phyloP scores from a whole-genome alignment of 2,797 vertebrate genomes.

The Gouania willdenowi region DNA sequence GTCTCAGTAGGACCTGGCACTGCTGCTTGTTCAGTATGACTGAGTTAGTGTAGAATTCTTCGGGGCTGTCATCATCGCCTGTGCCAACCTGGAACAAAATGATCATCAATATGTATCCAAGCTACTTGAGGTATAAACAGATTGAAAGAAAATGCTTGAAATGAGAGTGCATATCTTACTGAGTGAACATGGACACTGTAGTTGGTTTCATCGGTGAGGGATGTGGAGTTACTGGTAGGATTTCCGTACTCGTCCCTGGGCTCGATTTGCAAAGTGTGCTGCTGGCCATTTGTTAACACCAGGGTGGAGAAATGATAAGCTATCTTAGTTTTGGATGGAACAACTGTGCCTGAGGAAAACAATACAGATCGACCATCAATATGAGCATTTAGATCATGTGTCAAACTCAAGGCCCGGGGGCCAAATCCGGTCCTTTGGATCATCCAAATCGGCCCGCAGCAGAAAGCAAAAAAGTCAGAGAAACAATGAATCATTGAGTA shows the following conservation, averaged over 20 bases:
- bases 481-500: no score
- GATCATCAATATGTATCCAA: no score
- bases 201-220: constrained; percentile 87
- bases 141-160: no score
- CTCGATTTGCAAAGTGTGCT: constrained; percentile 93
- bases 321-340: constrained; percentile 98
- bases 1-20: constrained; percentile 87
- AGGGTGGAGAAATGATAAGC: constrained; percentile 96
- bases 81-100: constrained; percentile 82
- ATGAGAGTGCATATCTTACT: constrained; percentile 74
- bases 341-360: constrained; percentile 84
- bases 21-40: constrained; percentile 88
- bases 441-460: no score
- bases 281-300: constrained; percentile 89
- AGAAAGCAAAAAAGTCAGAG: no score
- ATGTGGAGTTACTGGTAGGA: constrained; percentile 91
- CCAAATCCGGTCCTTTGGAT: no score
- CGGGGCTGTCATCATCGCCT: constrained; percentile 83
- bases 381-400: no score
- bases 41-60: constrained; percentile 84
- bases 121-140: no score
- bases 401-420: no score
- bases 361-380: no score
- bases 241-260: constrained; percentile 97
- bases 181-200: constrained; percentile 87